Percentiles rank a stretch among this genome's conserved stretches.
phyloP scores from a whole-genome alignment of 2,113 vertebrate species.

The Mesocricetus auratus region DNA sequence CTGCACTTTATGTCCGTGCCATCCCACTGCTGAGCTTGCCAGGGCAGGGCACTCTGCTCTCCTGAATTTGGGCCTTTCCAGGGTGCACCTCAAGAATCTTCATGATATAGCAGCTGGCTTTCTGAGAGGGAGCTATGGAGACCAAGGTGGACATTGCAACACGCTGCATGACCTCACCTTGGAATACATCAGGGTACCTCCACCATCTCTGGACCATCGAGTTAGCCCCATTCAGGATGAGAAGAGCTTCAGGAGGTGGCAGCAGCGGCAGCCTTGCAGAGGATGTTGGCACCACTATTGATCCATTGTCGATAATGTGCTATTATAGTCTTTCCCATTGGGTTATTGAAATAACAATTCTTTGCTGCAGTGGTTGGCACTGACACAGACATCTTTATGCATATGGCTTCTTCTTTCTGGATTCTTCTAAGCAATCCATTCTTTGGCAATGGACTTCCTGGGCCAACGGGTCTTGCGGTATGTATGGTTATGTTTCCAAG shows the following conservation, averaged over 20 bases:
- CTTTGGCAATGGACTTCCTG: background rate
- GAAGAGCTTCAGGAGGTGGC: background rate
- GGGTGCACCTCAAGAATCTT: fast-evolving
- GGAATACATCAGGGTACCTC: background rate
- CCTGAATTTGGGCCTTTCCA: fast-evolving
- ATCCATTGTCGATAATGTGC: too few relatives aligned
- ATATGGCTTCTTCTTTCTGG: background rate
- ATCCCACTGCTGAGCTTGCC: fast-evolving
- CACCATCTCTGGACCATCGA: background rate
- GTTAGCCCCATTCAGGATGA: background rate
- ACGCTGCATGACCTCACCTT: background rate
- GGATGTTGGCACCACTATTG: background rate
- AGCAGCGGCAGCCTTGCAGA: fast-evolving
- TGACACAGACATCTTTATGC: fast-evolving
- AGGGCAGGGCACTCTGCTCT: background rate
- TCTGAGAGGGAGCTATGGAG: background rate
- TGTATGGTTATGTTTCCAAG: background rate
- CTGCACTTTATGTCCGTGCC: background rate
- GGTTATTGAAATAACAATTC: fast-evolving
- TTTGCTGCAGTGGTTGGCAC: background rate
- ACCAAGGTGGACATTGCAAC: background rate
- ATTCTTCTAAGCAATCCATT: background rate
- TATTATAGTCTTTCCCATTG: too few relatives aligned
- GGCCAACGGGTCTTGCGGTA: background rate
- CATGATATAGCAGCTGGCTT: too few relatives aligned